These are phyloP conservation scores for Chrysaora quinquecirrha DNA, from an alignment of 30 jellyfish, hydroid and myxozoan genomes.

Conservation along the genomic window DNA sequence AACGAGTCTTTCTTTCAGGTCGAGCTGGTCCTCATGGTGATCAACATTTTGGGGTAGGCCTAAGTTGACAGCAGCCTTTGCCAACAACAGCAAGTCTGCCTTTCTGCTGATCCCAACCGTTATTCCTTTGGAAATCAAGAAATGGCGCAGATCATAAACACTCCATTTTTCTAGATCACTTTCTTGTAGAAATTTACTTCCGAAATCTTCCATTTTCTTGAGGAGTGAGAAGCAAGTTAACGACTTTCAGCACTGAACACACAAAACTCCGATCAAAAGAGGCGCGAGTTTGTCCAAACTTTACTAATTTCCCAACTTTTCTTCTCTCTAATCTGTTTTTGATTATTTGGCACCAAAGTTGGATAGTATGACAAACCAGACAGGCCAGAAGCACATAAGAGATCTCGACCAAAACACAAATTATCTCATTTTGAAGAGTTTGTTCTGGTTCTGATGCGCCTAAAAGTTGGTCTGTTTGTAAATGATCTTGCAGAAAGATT, in stretches of 20 bases:
- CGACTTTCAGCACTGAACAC: conserved; percentile 53
- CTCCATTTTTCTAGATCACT: conserved; percentile 57
- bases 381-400: too few relatives aligned
- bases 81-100: conserved; percentile 51
- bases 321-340: too few relatives aligned
- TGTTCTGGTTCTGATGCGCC: too few relatives aligned
- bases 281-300: conserved; percentile 54
- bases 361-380: too few relatives aligned
- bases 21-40: conserved; percentile 53
- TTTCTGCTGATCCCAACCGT: conserved; percentile 64
- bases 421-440: too few relatives aligned
- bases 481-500: too few relatives aligned
- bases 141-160: conserved; percentile 44
- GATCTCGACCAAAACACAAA: too few relatives aligned
- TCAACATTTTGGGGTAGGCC: conserved; percentile 58
- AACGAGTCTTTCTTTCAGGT: conserved; percentile 33
- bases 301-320: too few relatives aligned
- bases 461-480: too few relatives aligned
- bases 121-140: conserved; percentile 59
- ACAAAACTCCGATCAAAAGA: conserved; percentile 34
- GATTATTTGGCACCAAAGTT: too few relatives aligned
- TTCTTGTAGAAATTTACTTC: conserved; percentile 45
- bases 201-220: conserved; percentile 48
- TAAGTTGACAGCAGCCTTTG: conserved; percentile 54
- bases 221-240: background rate